Conservation (phyloP, 2,113 vertebrate genomes). For the Nanorana parkeri region DNA sequence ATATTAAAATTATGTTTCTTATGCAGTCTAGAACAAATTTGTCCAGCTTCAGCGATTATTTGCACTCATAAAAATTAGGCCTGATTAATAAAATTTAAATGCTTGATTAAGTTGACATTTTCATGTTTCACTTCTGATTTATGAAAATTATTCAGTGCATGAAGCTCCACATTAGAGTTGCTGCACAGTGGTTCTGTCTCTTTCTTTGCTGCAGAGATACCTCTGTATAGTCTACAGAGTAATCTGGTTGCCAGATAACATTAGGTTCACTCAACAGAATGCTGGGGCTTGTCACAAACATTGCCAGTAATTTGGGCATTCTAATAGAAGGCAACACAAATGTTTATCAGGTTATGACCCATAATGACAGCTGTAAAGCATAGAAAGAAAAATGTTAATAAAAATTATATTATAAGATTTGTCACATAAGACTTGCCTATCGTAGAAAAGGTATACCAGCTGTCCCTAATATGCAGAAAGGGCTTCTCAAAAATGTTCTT, state of each 20-base stretch:
- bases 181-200: slow-evolving; percentile 29
- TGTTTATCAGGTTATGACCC: neutral
- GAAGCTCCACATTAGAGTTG: slow-evolving; percentile 47
- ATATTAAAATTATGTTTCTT: slow-evolving; percentile 82
- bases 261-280: slow-evolving; percentile 19
- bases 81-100: slow-evolving; percentile 83
- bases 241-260: slow-evolving; percentile 8
- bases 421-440: neutral
- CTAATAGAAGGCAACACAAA: neutral
- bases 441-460: no score
- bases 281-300: neutral
- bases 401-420: neutral
- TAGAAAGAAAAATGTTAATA: slow-evolving; percentile 2
- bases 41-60: slow-evolving; percentile 80
- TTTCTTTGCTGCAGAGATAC: slow-evolving; percentile 34
- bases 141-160: slow-evolving; percentile 77
- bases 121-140: slow-evolving; percentile 79
- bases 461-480: no score
- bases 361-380: neutral
- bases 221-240: neutral
- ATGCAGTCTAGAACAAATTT: slow-evolving; percentile 78
- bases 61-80: slow-evolving; percentile 79
- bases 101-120: slow-evolving; percentile 82
- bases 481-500: no score
- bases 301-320: slow-evolving; percentile 17